Evolutionary conservation across 2,113 vertebrate species (phyloP), one percentile per base, ranked within the genome.

Genomic region (Cepphus grylle): DNA sequence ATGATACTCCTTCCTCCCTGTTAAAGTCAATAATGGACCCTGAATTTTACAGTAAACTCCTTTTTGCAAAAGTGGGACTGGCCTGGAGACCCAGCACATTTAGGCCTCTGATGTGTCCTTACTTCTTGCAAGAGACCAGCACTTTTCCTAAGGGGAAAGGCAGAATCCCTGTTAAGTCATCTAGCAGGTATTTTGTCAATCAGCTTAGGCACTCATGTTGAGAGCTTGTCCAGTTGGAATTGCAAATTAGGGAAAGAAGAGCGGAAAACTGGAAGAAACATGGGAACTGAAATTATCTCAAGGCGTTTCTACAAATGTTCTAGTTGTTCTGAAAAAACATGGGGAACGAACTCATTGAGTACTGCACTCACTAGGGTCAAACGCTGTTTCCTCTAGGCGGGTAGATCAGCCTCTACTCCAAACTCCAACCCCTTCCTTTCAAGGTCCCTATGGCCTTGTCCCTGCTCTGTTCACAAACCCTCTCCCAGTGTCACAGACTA

Each of bases 311-410:
- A 15, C n/a, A 53, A 58, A 59, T 27, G 49, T 63, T 53, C 18
- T 36, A 42, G 20, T 34, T 53, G 55, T 65, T 81, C 25, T 14
- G 14, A 71, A 69, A 58, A 45, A 11, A 0, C 27, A 36, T 0
- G 0, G n/a, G 16, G 22, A 30, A 78, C 2, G 9, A 38, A 29
- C 25, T 29, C 34, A 34, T 3, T 2, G 6, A 47, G 38, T 25
- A 38, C 49, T n/a, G 26, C 5, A 61, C 40, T 87, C 63, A 32
- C 2, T 6, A 55, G 47, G 23, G 65, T 40, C 78, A 87, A 56
- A 79, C 30, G 29, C 22, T 13, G 6, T 72, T 91, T 78, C 27
- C 18, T 70, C 22, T 42, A 12, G 27, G 42, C 3, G 14, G 34
- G 40, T 26, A 34, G 52, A 53, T 36, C 5, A 59, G 59, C 5